Conservation (phyloP, 2,888 invertebrate species). For the Argynnis bischoffii region DNA sequence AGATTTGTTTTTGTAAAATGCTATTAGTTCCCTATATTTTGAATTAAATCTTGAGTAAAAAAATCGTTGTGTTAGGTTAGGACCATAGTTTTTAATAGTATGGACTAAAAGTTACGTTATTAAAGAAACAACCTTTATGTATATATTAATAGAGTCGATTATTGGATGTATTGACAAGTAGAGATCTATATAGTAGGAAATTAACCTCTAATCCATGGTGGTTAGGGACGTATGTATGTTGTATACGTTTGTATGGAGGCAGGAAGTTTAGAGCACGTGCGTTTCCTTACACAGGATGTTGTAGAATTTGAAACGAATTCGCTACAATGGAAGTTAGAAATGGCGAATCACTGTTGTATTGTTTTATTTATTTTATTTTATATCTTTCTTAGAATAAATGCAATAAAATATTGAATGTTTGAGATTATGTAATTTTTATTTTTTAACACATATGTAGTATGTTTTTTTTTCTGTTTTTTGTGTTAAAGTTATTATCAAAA, state of each 20-base stretch:
- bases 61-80: too few species aligned
- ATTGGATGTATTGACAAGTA: not conserved
- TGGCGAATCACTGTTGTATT: conserved; percentile 13
- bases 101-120: too few species aligned
- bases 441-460: too few species aligned
- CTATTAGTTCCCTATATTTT: too few species aligned
- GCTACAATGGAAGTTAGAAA: conserved; percentile 37
- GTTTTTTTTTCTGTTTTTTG: too few species aligned
- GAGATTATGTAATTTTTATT: too few species aligned
- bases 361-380: conserved; percentile 14
- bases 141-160: not conserved
- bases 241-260: conserved; percentile 42
- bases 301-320: conserved; percentile 63
- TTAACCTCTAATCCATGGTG: conserved; percentile 16
- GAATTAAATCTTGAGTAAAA: too few species aligned
- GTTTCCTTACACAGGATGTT: conserved; percentile 78
- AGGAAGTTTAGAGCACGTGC: conserved; percentile 79
- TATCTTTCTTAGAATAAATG: not conserved
- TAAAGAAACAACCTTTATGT: not conserved
- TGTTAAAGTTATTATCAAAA: too few species aligned
- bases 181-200: conserved; percentile 12
- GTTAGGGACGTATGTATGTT: conserved; percentile 1
- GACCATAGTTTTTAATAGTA: too few species aligned
- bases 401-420: not conserved
- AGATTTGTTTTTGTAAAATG: too few species aligned